Base-by-base conservation (phyloP, 2,113 vertebrate species). In the Embiotoca jacksoni region DNA sequence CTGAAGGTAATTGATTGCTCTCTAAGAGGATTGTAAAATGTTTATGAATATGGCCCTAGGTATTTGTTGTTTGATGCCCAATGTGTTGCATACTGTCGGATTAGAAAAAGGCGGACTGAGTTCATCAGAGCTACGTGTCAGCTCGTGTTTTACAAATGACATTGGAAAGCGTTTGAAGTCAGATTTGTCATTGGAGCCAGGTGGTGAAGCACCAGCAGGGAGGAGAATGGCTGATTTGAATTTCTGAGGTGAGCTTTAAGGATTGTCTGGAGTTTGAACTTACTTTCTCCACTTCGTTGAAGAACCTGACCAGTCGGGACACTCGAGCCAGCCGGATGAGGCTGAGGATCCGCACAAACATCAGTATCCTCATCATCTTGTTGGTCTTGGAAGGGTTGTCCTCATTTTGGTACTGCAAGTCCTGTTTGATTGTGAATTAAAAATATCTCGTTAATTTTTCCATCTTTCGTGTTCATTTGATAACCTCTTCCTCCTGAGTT, bases 271-370 rank as follows among this genome's bases (percentile, higher is more conserved):
- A 6, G 5, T 58, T 36, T 75, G 10, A 71, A 88, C 93, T 86
- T 70, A 95, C 94, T 82, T 92, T 92, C 87, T 95, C 92, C 66
- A 94, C 93, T 50, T 95, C 94, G 15, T 93, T 94, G 80, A 93
- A 94, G 82, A 94, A 94, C 39, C 94, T 68, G 60, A 94, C 90
- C 47, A 94, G 81, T 8, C 93, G 79, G 62, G 93, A 93, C 10
- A 95, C 92, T 3, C 93, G 90, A 35, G 95, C 92, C 56, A 95
- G 86, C 15, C 93, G 79, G 72, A 94, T 89, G 71, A 95, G 57
- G 31, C 93, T 94, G 67, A 95, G 82, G 84, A 95, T 94, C 47
- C 93, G 87, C 35, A 92, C 93, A 52, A 95, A 95, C 92, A 94
- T 94, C 46, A 95, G 87, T 3, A 95, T 91, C 55, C 94, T 84